Evolutionary conservation across 2,113 vertebrate species (phyloP).

Genomic region (Nyctereutes procyonoides): DNA sequence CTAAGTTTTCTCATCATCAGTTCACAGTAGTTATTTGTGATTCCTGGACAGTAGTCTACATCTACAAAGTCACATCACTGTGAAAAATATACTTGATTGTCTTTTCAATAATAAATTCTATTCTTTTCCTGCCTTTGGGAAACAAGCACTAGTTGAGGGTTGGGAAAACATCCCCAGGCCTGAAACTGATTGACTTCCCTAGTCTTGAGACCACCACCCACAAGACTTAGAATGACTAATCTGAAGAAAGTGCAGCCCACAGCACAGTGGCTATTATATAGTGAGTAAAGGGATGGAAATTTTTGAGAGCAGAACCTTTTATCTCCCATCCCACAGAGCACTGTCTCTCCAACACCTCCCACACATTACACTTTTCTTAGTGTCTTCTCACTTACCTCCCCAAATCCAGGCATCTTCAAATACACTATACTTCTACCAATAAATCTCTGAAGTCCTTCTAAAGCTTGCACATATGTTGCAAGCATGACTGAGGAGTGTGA

Average conservation of each 20-base stretch:
- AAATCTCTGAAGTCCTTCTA: neutral
- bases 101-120: constrained; percentile 35
- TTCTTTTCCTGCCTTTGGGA: neutral
- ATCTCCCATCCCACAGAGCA: neutral
- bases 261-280: neutral
- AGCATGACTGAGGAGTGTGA: neutral
- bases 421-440: neutral
- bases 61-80: neutral
- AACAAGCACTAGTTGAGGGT: neutral
- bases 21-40: constrained; percentile 9
- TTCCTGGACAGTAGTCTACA: neutral
- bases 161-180: neutral
- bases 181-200: neutral
- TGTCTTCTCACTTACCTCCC: neutral
- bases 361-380: neutral
- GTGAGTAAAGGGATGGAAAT: neutral
- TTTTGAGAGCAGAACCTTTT: neutral
- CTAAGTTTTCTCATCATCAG: neutral
- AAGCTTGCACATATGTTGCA: neutral
- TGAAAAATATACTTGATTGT: neutral
- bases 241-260: neutral
- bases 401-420: neutral
- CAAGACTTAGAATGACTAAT: neutral
- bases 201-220: neutral
- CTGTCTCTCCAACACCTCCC: neutral